A percentile compares a stretch with the other conserved stretches of the same genome.
These are phyloP conservation scores for Mnemiopsis leidyi DNA, from an alignment of 37 sponge, comb jelly and placozoan genomes.

Conservation along the genomic window DNA sequence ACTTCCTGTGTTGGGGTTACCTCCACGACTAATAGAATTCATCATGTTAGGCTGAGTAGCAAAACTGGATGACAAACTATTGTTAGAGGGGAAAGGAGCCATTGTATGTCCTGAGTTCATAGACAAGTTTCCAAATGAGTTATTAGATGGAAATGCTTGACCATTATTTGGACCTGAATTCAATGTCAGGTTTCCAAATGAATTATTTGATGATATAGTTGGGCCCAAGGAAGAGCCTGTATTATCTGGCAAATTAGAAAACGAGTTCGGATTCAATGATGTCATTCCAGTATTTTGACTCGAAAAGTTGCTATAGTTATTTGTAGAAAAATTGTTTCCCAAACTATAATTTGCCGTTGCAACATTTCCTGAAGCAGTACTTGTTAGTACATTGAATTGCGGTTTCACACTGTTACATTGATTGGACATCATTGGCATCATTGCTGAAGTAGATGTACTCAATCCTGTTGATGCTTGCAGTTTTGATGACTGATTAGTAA, in stretches of 20 bases:
- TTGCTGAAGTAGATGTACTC: neutral
- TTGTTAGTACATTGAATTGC: too few relatives aligned
- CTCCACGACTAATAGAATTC: neutral
- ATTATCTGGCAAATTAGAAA: neutral
- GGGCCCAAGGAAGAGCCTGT: neutral
- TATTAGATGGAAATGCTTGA: too few relatives aligned
- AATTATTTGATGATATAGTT: too few relatives aligned
- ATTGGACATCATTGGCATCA: neutral
- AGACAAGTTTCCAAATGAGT: neutral
- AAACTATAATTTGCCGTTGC: neutral
- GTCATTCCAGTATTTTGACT: neutral
- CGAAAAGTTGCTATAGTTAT: neutral
- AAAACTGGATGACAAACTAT: neutral
- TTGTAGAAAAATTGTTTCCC: neutral
- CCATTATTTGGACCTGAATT: neutral
- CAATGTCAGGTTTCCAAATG: neutral
- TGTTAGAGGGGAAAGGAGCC: neutral
- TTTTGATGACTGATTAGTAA: neutral
- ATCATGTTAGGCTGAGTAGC: neutral
- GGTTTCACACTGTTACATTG: too few relatives aligned
- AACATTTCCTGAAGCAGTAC: neutral
- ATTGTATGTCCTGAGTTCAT: neutral
- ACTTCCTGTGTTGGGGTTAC: neutral
- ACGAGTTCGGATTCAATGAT: neutral
- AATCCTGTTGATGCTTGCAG: neutral